Evolutionary conservation across 2,888 invertebrate genomes (phyloP).

Genomic region (Seira sanloemensis): DNA sequence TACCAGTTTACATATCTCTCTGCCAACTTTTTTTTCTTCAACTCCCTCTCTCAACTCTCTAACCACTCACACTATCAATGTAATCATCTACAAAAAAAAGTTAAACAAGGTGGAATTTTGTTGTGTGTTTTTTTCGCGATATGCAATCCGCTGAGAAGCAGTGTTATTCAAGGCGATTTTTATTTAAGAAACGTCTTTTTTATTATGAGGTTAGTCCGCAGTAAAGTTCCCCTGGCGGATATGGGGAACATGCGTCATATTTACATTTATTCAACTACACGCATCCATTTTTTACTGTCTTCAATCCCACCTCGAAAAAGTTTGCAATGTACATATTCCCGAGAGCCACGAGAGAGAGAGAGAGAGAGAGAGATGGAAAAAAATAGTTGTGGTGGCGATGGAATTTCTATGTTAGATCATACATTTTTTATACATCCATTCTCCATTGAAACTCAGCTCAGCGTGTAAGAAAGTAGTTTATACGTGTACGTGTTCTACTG

Average conservation of each 20-base stretch:
- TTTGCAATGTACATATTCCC: too few relatives aligned
- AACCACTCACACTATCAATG: slow-evolving; percentile 18
- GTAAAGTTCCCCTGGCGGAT: not conserved
- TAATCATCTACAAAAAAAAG: slow-evolving; percentile 36
- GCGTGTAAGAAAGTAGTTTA: not conserved
- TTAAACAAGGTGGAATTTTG: slow-evolving; percentile 45
- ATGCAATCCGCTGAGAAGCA: not conserved
- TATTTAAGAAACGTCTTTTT: not conserved
- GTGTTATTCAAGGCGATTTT: not conserved
- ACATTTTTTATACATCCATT: not conserved
- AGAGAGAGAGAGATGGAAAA: too few relatives aligned
- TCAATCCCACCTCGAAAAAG: not conserved
- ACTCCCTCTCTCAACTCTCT: not conserved
- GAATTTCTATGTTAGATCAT: not conserved
- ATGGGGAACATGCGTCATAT: not conserved
- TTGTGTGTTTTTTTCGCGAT: slow-evolving; percentile 12
- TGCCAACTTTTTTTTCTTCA: not conserved
- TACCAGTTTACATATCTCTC: slow-evolving; percentile 7
- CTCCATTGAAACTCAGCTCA: not conserved
- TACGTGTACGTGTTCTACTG: not conserved
- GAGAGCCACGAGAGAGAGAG: too few relatives aligned
- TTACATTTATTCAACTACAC: not conserved
- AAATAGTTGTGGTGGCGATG: not conserved
- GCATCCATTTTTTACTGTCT: not conserved
- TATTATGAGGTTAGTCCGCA: not conserved